phyloP scores from a whole-genome alignment of 2,797 vertebrate species.

The Pithecia hirsuta region DNA sequence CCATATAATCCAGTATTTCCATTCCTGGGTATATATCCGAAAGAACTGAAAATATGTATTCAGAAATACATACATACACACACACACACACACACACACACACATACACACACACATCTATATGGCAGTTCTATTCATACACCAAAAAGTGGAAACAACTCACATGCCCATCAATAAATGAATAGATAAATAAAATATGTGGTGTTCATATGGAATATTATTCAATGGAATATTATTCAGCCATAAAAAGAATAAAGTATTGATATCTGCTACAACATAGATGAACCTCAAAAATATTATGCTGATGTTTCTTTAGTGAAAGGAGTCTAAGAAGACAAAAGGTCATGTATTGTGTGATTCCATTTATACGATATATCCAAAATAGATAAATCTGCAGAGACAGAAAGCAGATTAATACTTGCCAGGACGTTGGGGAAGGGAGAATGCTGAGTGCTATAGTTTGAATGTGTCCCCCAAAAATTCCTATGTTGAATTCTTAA shows the following conservation, averaged over 20 bases:
- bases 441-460: neutral
- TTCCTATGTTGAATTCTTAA: neutral
- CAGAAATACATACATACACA: neutral
- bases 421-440: neutral
- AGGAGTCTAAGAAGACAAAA: neutral
- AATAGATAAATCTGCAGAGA: neutral
- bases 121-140: neutral
- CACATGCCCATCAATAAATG: neutral
- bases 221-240: neutral
- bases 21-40: neutral
- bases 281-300: neutral
- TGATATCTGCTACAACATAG: neutral
- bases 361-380: neutral
- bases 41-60: neutral
- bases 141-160: neutral
- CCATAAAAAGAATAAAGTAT: neutral
- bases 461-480: neutral
- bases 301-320: neutral
- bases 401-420: neutral
- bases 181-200: neutral
- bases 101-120: neutral
- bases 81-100: neutral
- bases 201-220: neutral
- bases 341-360: neutral
- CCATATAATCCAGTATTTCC: neutral